Conservation (phyloP, 2,113 vertebrate species). For the Alligator sinensis region DNA sequence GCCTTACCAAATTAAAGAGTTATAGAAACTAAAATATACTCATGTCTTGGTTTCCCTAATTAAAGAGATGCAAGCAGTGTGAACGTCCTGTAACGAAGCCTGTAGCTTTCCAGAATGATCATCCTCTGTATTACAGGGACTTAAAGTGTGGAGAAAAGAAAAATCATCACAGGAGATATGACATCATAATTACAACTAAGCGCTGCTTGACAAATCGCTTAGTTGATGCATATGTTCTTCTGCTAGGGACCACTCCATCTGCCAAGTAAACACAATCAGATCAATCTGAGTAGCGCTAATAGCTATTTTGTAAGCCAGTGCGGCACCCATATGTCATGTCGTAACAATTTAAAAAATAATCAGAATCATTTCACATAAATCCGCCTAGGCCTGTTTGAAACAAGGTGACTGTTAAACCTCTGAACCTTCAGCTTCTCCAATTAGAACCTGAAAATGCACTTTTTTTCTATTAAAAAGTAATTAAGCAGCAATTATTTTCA, state of each 20-base stretch:
- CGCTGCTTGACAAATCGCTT: not conserved
- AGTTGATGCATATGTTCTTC: not conserved
- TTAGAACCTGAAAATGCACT: accelerated
- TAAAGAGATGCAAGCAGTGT: accelerated
- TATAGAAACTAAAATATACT: not conserved
- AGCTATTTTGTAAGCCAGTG: not conserved
- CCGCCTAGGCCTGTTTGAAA: accelerated
- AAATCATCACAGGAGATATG: not conserved
- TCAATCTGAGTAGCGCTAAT: not conserved
- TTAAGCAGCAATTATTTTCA: not conserved
- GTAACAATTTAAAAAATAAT: not conserved
- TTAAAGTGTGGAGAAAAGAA: not conserved
- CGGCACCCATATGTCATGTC: not conserved
- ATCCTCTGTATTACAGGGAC: not conserved
- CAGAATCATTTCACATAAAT: not conserved
- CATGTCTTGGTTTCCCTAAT: not conserved
- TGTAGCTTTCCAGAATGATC: not conserved
- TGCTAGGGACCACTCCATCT: not conserved
- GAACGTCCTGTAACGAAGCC: not conserved
- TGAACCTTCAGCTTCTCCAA: not conserved
- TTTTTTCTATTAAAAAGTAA: not conserved
- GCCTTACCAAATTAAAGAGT: not conserved
- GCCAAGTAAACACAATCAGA: not conserved
- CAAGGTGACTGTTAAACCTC: accelerated
- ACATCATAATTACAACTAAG: not conserved